phyloP scores from a whole-genome alignment of 2,797 vertebrate species.

The Diplodus puntazzo region DNA sequence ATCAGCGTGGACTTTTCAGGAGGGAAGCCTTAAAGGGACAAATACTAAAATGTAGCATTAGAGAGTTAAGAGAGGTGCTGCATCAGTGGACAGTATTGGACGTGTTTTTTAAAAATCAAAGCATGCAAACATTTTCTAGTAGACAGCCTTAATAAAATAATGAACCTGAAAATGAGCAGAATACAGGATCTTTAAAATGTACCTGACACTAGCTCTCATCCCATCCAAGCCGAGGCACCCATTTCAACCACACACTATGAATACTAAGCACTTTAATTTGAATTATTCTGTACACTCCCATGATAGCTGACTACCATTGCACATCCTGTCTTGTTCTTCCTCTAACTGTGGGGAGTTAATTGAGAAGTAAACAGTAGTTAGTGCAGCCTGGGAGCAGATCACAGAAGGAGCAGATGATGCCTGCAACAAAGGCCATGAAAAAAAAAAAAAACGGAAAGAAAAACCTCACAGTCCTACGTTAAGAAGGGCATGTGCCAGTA shows the following conservation, averaged over 20 bases:
- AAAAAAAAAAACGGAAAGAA: background rate
- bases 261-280: slow-evolving; percentile 18
- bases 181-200: background rate
- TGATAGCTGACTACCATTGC: slow-evolving; percentile 7
- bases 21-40: too few species aligned
- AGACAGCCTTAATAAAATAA: too few species aligned
- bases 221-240: background rate
- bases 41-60: too few species aligned
- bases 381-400: background rate
- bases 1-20: too few species aligned
- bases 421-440: background rate
- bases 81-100: too few species aligned
- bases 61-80: too few species aligned
- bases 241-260: slow-evolving; percentile 12
- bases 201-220: background rate
- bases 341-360: slow-evolving; percentile 22
- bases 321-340: slow-evolving; percentile 4
- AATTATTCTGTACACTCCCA: slow-evolving; percentile 6
- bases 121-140: too few species aligned
- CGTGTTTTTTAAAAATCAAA: too few species aligned
- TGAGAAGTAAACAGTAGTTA: slow-evolving; percentile 36
- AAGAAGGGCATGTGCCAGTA: background rate
- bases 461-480: background rate
- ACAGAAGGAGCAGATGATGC: slow-evolving; percentile 7
- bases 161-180: too few species aligned